Base-by-base conservation (phyloP, 2,113 vertebrate genomes). In the Nerophis lumbriciformis region DNA sequence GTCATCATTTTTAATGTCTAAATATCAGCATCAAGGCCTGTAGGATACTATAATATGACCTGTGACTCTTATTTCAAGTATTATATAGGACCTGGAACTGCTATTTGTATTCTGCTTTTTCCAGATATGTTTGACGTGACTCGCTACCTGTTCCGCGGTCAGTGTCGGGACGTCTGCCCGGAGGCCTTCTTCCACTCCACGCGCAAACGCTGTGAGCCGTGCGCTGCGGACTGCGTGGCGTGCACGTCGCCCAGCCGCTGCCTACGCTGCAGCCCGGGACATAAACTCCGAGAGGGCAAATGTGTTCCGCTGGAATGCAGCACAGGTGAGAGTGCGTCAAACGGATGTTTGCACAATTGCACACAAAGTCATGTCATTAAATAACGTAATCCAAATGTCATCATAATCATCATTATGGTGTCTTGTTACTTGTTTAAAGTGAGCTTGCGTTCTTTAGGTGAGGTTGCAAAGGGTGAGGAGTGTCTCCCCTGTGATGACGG, bases 401-500 rank as follows among this genome's bases (percentile, higher is more conserved):
- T 28, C 4, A 28, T 28, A 28, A 28, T 28, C 28, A 28, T 28
- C 2, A 28, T 28, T 28, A 28, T 28, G 28, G 28, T 28, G 28
- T 28, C 28, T 28, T 28, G 2, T 28, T 28, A 9, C 7, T 42
- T 45, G 42, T 45, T 11, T 9, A 12, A 45, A 12, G 42, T 13
- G 48, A 8, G 11, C n/a, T 9, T 60, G 12, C 69, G 14, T 62
- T 67, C 16, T 63, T 63, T 67, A 96, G 95, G 88, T 83, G 84
- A 93, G 81, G 78, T 88, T 49, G 82, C 88, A 50, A 83, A 89
- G 44, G 75, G 84, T 9, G 90, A 88, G 50, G 86, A 81, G 14
- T 98, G 94, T 13, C 6, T 92, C 49, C 71, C 83, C 19, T 99
- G 95, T 83, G 90, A 92, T 64, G 90, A 93, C 6, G 95, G 94